phyloP scores from a whole-genome alignment of 1,140 invertebrate genomes.

The Aphelinus atriplicis region DNA sequence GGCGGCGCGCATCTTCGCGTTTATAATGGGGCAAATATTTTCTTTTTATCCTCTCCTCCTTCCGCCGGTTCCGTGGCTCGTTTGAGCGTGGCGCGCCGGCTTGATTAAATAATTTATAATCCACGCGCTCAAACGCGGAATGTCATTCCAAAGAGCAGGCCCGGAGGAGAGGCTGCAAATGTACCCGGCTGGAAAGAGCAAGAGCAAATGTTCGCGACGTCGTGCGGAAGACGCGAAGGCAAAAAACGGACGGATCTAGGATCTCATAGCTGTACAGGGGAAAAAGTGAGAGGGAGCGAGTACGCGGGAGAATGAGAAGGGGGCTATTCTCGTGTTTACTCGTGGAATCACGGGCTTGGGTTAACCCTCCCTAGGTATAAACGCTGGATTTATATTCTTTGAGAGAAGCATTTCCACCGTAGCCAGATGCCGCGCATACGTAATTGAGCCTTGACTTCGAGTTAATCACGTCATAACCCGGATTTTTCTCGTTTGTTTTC shows the following conservation, averaged over 20 bases:
- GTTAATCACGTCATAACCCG: constrained; percentile 26
- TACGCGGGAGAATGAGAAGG: background rate
- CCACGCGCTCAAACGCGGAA: constrained; percentile 51
- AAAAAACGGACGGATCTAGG: constrained; percentile 15
- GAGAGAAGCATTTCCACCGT: constrained; percentile 38
- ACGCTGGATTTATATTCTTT: constrained; percentile 47
- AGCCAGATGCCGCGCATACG: constrained; percentile 18
- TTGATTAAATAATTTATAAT: constrained; percentile 66
- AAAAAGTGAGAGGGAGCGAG: constrained; percentile 10
- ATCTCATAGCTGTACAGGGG: background rate
- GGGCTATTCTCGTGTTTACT: constrained; percentile 34
- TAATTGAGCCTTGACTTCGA: constrained; percentile 31
- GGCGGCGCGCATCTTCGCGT: constrained; percentile 33
- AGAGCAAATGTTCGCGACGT: background rate
- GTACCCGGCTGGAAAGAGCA: constrained; percentile 5
- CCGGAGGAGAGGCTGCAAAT: constrained; percentile 18
- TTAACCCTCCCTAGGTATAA: constrained; percentile 44
- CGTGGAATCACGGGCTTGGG: constrained; percentile 47
- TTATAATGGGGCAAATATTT: constrained; percentile 62
- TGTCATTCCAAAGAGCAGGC: constrained; percentile 50
- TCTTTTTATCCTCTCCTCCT: constrained; percentile 52
- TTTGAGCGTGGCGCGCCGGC: constrained; percentile 21
- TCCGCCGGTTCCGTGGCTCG: too few relatives aligned
- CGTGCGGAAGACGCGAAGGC: background rate
- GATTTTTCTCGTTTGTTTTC: background rate